Base-by-base conservation (phyloP, 2,797 vertebrate species). In the Alcedo atthis region DNA sequence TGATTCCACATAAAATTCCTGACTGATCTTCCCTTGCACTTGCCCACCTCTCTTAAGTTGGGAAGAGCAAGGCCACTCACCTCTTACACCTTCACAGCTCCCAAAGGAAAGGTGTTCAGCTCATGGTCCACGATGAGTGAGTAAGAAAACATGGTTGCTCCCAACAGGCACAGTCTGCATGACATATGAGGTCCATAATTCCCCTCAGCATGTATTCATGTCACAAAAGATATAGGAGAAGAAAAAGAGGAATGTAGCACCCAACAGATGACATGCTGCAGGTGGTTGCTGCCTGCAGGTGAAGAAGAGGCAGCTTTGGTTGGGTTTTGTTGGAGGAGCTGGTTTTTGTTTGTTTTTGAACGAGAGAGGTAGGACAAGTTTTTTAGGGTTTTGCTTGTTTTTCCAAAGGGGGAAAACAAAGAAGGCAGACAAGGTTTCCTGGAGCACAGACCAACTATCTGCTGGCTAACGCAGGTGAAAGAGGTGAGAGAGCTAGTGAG, bases 1-100 rank as follows among this genome's bases (percentile, higher is more conserved):
- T 71, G 79, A 64, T 92, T 89, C 85, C 90, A 85, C 66, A 46
- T 78, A 57, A 93, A 89, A 89, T 75, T 93, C 84, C 66, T 9
- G 0, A 61, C 35, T 14, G 4, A 43, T 85, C 71, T 90, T 71
- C 0, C 0, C 64, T 84, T 82, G 20, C 2, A 0, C 45, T 94
- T 93, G 48, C 12, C 55, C 79, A 76, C 13, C 32, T 79, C 45
- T 62, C 2, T 77, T 77, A 62, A 80, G 53, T 14, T 49, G 58
- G 48, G 45, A 24, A 84, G 55, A 45, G 3, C 37, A 61, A 43
- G 26, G 61, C 20, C 40, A 37, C 43, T 74, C 17, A 40, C 25
- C 25, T 73, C 53, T 71, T 64, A 48, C 0, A 0, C 25, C 6
- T 15, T 82, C 54, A 22, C 28, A 28, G 28, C 26, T 87, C 19